Base-by-base conservation (phyloP, 2,888 invertebrate genomes). In the Dasypogon diadema region DNA sequence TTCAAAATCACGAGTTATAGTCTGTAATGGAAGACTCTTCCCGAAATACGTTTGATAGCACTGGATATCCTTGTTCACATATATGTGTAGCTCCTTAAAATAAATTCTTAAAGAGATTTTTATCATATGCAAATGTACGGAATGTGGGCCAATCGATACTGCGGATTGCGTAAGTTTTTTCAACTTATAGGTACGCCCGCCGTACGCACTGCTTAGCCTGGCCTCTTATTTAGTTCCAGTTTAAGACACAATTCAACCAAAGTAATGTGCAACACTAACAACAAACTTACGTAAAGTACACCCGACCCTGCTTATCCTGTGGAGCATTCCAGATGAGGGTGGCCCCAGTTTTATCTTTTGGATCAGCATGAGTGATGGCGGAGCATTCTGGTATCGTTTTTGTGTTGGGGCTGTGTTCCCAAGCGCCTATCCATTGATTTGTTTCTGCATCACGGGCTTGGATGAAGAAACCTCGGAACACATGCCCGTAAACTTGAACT, bases 391-490 rank as follows among this genome's bases (percentile, higher is more conserved):
- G 91, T 81, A 93, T 92, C 2, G 90, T 87, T 80, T 92, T 93
- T 2, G 93, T 92, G 83, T 93, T 93, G 0, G 91, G 90, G 0
- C 92, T 90, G 79, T 90, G 89, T 77, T 90, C 89, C 92, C 92
- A 94, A 48, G 89, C 87, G 2, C 94, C 94, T 58, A 93, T 87
- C 94, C 94, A 94, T 78, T 91, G 88, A 82, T 93, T 89, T 0
- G 90, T 89, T 76, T 90, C 88, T 8, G 88, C 89, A 80, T 94
- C 93, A 48, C 94, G 90, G 0, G 93, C 94, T 87, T 94, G 94
- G 56, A 94, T 86, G 85, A 94, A 93, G 88, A 94, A 94, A n/a
- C 94, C 94, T 81, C 93, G 92, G 87, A 94, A 94, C 1, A 90
- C 85, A 10, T 85, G 83, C 0, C 89, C 89, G 72, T 87, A 34